Evolutionary conservation across 2,797 vertebrate genomes (phyloP), one percentile per base, ranked within the genome.

Genomic region (Nasua narica): DNA sequence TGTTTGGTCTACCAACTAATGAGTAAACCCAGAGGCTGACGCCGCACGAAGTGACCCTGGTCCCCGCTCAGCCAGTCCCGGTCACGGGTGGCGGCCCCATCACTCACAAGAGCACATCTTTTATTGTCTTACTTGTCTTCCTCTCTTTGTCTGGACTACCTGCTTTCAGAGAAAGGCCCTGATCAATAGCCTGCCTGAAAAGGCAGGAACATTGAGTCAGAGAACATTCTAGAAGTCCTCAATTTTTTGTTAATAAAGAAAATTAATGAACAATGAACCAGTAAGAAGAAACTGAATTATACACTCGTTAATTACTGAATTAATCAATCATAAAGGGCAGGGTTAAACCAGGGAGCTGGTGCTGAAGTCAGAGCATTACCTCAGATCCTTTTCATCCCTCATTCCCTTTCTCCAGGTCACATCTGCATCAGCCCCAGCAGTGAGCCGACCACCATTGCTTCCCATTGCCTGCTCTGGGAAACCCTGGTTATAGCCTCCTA

Each of bases 1-100:
- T 85, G 11, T 89, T 56, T 62, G 32, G 15, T 89, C 56, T 90
- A 74, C 50, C 84, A 85, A 72, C 40, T 72, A 78, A 74, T 29
- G 54, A 78, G 56, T 5, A 40, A n/a, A 70, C 19, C 18, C 40
- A 77, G 56, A 89, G 25, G 54, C 12, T 40, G 13, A 10, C 1
- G 2, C 13, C 1, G 0, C 13, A 0, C 4, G 11, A n/a, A 29
- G 23, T 23, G 50, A 27, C 37, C 40, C 37, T 72, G 14, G 7
- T 54, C 43, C 65, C 65, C 6, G 6, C 32, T 62, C 52, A 5
- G 50, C 29, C 37, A 43, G 18, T 23, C 13, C 56, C 35, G 69
- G 65, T 5, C 16, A 1, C 1, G 2, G n/a, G 54, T 14, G 23
- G 56, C 40, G 27, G 8, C 7, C 27, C 13, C 3, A 1, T 11